Percentiles rank a stretch among this genome's conserved stretches.
These are phyloP conservation scores for Gephyroberyx darwinii DNA, from an alignment of 2,797 vertebrate genomes.

Conservation along the genomic window DNA sequence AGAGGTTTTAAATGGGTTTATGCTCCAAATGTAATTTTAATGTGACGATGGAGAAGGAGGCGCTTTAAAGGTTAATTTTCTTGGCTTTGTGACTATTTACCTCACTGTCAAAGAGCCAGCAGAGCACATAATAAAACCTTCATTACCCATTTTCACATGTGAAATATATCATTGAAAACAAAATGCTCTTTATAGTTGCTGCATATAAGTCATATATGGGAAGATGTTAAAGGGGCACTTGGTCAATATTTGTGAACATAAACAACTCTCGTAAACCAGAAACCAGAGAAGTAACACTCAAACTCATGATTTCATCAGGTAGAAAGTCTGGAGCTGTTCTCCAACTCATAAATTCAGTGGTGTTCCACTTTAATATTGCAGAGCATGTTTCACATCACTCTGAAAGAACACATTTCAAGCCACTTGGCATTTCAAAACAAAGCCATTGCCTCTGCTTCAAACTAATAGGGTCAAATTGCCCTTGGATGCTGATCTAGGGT, in stretches of 20 bases:
- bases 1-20: constrained; percentile 34
- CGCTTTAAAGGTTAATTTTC: constrained; percentile 19
- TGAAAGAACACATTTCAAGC: constrained; percentile 30
- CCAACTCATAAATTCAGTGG: constrained; percentile 32
- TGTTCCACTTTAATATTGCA: constrained; percentile 23
- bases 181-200: constrained; percentile 2
- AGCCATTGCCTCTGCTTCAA: constrained; percentile 40
- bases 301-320: constrained; percentile 19
- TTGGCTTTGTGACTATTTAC: constrained; percentile 16
- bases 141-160: constrained; percentile 20
- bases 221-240: background rate
- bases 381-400: constrained; percentile 16
- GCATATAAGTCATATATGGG: background rate
- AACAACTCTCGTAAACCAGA: background rate
- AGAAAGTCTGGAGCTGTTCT: constrained; percentile 8
- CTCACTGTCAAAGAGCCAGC: background rate
- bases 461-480: constrained; percentile 53
- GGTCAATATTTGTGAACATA: too few relatives aligned
- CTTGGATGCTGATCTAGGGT: constrained; percentile 53
- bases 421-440: constrained; percentile 12
- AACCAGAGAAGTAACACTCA: background rate
- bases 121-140: constrained; percentile 35
- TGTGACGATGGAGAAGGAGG: constrained; percentile 41
- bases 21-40: constrained; percentile 27
- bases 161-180: constrained; percentile 16